Conservation (phyloP, 2,113 vertebrate species). For the Bubo bubo region DNA sequence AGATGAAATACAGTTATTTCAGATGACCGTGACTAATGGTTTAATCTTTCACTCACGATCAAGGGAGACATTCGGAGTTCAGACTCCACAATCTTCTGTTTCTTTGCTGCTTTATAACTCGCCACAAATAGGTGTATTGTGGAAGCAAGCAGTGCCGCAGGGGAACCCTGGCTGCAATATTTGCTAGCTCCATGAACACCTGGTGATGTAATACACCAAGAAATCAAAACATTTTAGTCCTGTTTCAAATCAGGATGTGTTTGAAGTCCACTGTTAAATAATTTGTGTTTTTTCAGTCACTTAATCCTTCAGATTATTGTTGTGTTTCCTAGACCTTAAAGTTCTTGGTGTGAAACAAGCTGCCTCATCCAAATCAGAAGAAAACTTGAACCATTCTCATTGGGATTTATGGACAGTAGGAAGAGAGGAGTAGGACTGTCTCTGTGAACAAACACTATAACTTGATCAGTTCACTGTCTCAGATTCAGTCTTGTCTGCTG, state of each 20-base stretch:
- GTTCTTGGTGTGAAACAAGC: background rate
- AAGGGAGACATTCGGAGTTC: background rate
- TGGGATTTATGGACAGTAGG: background rate
- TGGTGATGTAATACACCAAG: background rate
- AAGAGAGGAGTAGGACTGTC: background rate
- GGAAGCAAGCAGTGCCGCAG: background rate
- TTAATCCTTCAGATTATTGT: background rate
- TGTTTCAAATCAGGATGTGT: background rate
- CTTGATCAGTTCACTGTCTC: background rate
- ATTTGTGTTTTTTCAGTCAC: background rate
- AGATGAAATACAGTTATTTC: background rate
- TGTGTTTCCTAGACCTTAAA: background rate
- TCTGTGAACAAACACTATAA: background rate
- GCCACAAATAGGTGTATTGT: background rate
- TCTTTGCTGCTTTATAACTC: background rate
- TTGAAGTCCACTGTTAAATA: background rate
- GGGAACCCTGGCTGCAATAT: background rate
- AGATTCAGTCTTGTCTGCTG: background rate
- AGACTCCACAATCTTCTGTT: background rate
- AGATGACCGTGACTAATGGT: background rate
- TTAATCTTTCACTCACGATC: background rate
- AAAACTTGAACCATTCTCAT: background rate
- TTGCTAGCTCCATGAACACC: background rate
- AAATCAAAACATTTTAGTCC: background rate
- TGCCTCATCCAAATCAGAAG: background rate